Evolutionary conservation across 1,140 invertebrate species (phyloP), one percentile per base, ranked within the genome.

Genomic region (Zaprionus ghesquierei): DNA sequence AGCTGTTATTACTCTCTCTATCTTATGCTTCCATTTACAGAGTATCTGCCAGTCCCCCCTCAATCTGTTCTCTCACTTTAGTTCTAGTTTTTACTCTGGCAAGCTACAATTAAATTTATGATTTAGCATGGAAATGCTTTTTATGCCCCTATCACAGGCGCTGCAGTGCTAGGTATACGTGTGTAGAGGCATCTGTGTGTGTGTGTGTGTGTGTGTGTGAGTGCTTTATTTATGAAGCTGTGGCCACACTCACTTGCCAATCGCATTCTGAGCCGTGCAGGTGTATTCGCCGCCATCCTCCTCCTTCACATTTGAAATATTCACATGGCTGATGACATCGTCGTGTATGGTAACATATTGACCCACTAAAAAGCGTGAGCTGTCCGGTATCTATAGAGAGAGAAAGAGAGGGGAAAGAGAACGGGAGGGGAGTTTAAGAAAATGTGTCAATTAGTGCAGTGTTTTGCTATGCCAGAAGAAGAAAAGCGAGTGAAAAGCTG

Each of bases 271-370:
- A 0, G 97, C 97, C 9, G 94, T 94, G 92, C 98, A 99, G 20
- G 95, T 94, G 92, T 98, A 99, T 90, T 98, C 95, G 10, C 98
- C 98, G 51, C 98, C 98, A 92, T 98, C 97, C 93, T 98, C 96
- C 50, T 97, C 96, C 69, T 95, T 95, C 31, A 98, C 95, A 65
- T 95, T 95, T 74, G 96, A 97, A 79, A 99, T 97, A 93, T 99
- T 99, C 73, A 99, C 96, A 93, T 98, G 97, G 84, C 97, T 98
- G 91, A 98, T 97, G 38, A 98, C 97, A 92, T 98, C 96, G 79
- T 98, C 97, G 92, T 98, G 96, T 10, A 96, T 94, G 1, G 97
- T 98, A 59, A 98, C 96, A 92, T 97, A 97, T 92, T 98, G 97
- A 18, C 97, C 97, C 38, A 97, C 96, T 82, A 97, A 94, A 92